Conservation (phyloP, 53 echinoderm and acorn worm genomes). For the Holothuria leucospilota region DNA sequence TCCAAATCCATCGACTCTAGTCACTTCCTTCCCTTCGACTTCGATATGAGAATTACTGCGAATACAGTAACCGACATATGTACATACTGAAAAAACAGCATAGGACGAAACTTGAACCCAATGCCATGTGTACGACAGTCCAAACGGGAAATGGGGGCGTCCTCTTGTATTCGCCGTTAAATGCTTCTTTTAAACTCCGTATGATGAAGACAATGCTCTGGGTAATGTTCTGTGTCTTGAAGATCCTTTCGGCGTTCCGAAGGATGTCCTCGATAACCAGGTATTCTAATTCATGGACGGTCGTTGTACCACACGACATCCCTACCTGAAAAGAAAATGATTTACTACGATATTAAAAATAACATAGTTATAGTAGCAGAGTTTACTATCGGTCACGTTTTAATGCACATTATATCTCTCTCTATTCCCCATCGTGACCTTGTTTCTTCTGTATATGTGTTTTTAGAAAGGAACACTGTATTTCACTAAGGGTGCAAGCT, state of each 20-base stretch:
- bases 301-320: slow-evolving; percentile 20
- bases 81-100: slow-evolving; percentile 51
- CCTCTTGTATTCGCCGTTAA: slow-evolving; percentile 20
- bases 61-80: slow-evolving; percentile 29
- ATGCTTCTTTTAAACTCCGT: slow-evolving; percentile 13
- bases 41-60: neutral
- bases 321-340: slow-evolving; percentile 15
- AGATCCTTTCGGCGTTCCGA: slow-evolving; percentile 2
- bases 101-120: slow-evolving; percentile 21
- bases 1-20: too few relatives aligned
- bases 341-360: neutral
- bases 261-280: slow-evolving; percentile 28
- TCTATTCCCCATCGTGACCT: too few relatives aligned
- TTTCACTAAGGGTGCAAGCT: too few relatives aligned
- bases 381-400: too few relatives aligned
- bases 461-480: too few relatives aligned
- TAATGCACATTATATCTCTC: too few relatives aligned
- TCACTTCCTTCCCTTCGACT: too few relatives aligned
- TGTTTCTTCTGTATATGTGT: too few relatives aligned
- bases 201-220: slow-evolving; percentile 1
- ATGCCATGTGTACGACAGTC: slow-evolving; percentile 41
- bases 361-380: too few relatives aligned
- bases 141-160: slow-evolving; percentile 44
- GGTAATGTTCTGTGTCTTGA: neutral
- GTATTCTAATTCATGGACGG: neutral